Base-by-base conservation (phyloP, 2,888 invertebrate genomes). In the Cheiracanthium punctorium region DNA sequence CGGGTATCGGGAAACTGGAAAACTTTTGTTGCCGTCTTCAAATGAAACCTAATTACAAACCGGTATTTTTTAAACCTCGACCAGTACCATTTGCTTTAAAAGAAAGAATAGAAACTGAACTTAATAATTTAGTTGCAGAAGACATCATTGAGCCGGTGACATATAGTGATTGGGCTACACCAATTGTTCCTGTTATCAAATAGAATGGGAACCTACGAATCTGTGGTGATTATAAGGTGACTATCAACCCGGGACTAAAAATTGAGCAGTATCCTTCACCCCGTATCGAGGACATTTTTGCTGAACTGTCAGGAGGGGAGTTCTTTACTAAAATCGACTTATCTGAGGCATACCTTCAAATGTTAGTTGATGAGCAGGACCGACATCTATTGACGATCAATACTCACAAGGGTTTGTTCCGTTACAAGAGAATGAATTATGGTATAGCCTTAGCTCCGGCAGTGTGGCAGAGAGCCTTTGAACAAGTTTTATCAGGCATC, bases 361-460 rank as follows among this genome's bases (percentile, higher is more conserved):
- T 91, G 30, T 90, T 90, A 89, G 88, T 91, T 32, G 89, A 90
- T 41, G 90, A 90, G 2, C 90, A 90, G 29, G 89, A 90, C 87
- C 88, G 89, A 80, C 88, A 91, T 24, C 88, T 90, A 20, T 76
- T 91, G 24, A 91, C 91, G 0, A 88, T 92, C 72, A 91, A 84
- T 86, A 91, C 91, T 0, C 91, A 90, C 76, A 91, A 90, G 77
- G 91, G 91, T 2, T 77, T 91, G 17, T 91, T 89, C 85, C 82
- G 89, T 72, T 90, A 89, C 73, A 91, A 89, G 10, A 81, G 91
- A 37, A 75, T 91, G 70, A 89, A 90, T 89, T 91, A 90, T 84
- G 91, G 91, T 1, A 82, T 91, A 4, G 90, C 91, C 0, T 88
- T 90, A 74, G 91, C 91, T 28, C 91, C 91, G 14, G 90, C 90